Percentiles rank a stretch among this genome's conserved stretches.
Conservation (phyloP, 2,113 vertebrate genomes). For the Mustela nigripes region DNA sequence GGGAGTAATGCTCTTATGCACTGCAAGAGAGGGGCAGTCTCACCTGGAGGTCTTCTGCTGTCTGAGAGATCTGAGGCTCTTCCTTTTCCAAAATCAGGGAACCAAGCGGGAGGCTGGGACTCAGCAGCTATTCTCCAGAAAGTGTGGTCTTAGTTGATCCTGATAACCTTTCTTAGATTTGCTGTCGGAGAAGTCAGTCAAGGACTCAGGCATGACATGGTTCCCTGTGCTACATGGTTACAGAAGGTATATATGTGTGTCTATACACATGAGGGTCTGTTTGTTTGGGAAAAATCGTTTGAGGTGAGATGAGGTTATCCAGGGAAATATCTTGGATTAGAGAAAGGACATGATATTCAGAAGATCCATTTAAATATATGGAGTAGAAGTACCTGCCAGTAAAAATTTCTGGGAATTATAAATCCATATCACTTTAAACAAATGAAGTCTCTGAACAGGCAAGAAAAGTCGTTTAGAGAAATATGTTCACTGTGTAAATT, state of each 20-base stretch:
- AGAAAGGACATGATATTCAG: not conserved
- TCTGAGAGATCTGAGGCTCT: not conserved
- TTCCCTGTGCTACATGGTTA: not conserved
- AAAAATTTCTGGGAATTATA: not conserved
- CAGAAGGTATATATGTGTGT: not conserved
- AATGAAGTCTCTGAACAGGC: not conserved
- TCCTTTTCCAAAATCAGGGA: not conserved
- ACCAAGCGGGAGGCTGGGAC: not conserved
- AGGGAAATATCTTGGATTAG: not conserved
- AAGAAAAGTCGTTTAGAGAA: not conserved
- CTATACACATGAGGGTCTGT: not conserved
- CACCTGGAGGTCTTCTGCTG: not conserved
- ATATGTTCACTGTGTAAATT: not conserved
- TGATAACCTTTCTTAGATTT: not conserved
- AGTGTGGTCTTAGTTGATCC: not conserved
- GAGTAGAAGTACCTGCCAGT: not conserved
- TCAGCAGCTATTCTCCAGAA: not conserved
- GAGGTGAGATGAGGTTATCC: not conserved
- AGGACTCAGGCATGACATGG: not conserved
- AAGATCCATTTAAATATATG: not conserved
- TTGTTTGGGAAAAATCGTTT: not conserved
- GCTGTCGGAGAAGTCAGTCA: not conserved
- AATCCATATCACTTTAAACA: not conserved
- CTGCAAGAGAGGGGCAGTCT: not conserved
- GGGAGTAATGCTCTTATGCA: too few relatives aligned